Evolutionary conservation across 2,888 invertebrate species (phyloP).

Genomic region (Dryobotodes eremita): DNA sequence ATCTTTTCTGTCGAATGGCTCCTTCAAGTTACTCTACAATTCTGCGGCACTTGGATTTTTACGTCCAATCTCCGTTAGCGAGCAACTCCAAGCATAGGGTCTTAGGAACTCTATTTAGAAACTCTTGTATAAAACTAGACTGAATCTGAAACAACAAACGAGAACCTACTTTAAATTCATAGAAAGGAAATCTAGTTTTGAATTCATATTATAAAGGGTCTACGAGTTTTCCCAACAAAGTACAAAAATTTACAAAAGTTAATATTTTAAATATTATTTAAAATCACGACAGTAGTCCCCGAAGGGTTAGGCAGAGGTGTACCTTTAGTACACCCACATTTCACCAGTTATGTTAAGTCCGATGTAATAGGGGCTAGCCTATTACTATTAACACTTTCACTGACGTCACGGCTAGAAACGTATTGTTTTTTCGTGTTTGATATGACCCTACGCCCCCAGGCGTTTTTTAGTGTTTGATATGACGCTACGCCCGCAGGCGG

Average conservation of each 20-base stretch:
- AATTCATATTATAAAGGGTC: background rate
- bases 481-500: too few species aligned
- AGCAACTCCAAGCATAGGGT: background rate
- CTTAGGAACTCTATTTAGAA: conserved; percentile 8
- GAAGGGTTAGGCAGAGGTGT: background rate
- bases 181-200: background rate
- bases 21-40: background rate
- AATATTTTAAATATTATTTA: too few species aligned
- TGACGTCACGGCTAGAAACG: too few species aligned
- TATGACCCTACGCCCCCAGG: too few species aligned
- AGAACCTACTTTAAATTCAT: conserved; percentile 20
- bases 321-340: too few species aligned
- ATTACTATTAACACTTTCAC: too few species aligned
- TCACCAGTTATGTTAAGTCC: too few species aligned
- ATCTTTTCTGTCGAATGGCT: background rate
- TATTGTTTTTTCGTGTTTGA: too few species aligned
- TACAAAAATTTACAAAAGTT: background rate
- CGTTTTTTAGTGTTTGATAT: too few species aligned
- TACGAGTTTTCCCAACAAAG: background rate
- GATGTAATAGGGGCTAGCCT: too few species aligned
- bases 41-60: background rate
- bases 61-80: conserved; percentile 9
- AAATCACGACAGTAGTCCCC: background rate
- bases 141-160: conserved; percentile 10
- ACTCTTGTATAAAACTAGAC: background rate